Base-by-base conservation (phyloP, 2,888 invertebrate genomes). In the Cheilosia pagana region DNA sequence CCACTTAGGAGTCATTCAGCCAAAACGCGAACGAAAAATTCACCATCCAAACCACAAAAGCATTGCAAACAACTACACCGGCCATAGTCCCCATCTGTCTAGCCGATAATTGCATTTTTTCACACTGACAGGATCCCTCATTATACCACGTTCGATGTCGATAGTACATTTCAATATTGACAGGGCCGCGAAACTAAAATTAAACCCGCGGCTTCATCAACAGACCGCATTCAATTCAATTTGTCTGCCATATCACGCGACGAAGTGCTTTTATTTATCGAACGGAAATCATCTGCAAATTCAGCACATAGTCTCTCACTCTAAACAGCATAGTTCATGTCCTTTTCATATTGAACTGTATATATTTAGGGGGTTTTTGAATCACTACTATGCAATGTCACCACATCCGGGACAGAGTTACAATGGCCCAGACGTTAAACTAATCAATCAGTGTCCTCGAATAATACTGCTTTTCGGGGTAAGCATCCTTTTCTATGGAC, bases 361-460 rank as follows among this genome's bases (percentile, higher is more conserved):
- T 57, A n/a, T n/a, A 19, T 45, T 19, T 41, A 50, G 14, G 72
- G 53, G 60, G 45, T 52, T 35, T 52, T 74, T 71, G 57, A 72
- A 50, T 65, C 78, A 59, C 48, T 45, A 52, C 41, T 39, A 28
- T 68, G 55, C 45, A 55, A 39, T 68, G 50, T 75, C 62, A 48
- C 68, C 68, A 48, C 68, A 70, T 23, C 31, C 35, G 28, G n/a
- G 67, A 79, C 52, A 50, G 39, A 28, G 10, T 68, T 68, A 75
- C 74, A 75, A 57, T 53, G 41, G 31, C 16, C 7, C n/a, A 43
- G 31, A 31, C 43, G 50, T 19, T 68, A 76, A 57, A 70, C 81
- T 65, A 76, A 81, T 76, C 76, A 70, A 76, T 76, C 81, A 81
- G 25, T 71, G 59, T 76, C 63, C 70, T 71, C 50, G 57, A 14